phyloP scores from a whole-genome alignment of 2,113 vertebrate genomes.

The Clarias batrachus region DNA sequence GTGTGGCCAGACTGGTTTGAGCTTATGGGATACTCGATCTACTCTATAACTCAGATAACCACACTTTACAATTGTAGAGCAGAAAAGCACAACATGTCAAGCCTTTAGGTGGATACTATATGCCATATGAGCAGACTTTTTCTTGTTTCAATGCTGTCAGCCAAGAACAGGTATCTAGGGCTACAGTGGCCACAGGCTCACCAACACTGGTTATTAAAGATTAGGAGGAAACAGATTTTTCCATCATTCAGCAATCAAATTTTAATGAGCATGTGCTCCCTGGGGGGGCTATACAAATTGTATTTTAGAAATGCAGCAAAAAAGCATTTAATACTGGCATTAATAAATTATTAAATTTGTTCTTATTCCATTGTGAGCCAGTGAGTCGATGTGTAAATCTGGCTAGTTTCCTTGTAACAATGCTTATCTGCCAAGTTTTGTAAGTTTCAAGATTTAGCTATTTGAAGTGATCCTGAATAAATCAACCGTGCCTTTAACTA shows the following conservation, averaged over 20 bases:
- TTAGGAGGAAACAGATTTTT: background rate
- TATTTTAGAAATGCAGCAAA: background rate
- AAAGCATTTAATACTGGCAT: background rate
- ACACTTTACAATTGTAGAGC: background rate
- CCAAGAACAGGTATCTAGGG: background rate
- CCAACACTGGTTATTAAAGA: too few species aligned
- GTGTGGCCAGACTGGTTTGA: background rate
- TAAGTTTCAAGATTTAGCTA: background rate
- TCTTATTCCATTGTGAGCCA: background rate
- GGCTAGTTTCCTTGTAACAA: background rate
- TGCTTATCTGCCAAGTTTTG: background rate
- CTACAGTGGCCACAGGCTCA: too few species aligned
- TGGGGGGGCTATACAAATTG: background rate
- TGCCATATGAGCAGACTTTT: background rate
- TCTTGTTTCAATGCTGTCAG: background rate
- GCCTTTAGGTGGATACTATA: background rate
- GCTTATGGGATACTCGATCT: background rate
- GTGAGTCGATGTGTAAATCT: background rate
- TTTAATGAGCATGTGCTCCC: background rate
- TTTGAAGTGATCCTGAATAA: background rate
- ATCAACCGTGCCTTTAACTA: background rate
- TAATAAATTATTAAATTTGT: background rate
- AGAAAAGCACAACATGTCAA: background rate
- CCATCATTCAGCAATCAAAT: background rate
- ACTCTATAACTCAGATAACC: background rate